Evolutionary conservation across 2,113 vertebrate genomes (phyloP).

Genomic region (Paramisgurnus dabryanus): DNA sequence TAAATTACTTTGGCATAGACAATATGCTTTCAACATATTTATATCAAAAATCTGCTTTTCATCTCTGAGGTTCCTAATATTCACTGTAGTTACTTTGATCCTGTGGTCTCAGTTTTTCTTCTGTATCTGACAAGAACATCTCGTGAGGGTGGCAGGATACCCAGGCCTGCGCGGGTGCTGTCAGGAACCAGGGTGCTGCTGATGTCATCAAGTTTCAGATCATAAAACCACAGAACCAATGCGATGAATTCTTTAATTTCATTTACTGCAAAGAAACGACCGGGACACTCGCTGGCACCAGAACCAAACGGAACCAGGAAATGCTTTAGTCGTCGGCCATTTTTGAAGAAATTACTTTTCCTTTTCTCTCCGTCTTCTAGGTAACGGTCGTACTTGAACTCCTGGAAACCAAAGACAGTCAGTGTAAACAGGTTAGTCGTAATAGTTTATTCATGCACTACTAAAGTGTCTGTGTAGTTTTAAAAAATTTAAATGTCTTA

Average conservation of each 20-base stretch:
- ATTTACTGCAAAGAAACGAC: constrained; percentile 62
- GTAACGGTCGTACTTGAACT: constrained; percentile 61
- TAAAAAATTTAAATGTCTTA: too few relatives aligned
- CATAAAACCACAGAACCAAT: constrained; percentile 57
- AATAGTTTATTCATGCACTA: not conserved
- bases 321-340: constrained; percentile 54
- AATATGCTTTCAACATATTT: not conserved
- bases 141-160: constrained; percentile 53
- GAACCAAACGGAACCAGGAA: constrained; percentile 65
- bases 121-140: constrained; percentile 51
- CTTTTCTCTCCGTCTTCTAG: constrained; percentile 56
- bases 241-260: constrained; percentile 64
- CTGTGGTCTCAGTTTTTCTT: not conserved
- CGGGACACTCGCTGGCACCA: constrained; percentile 62
- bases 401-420: constrained; percentile 43
- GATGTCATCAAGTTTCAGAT: constrained; percentile 52
- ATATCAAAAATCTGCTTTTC: not conserved
- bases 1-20: not conserved
- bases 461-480: not conserved
- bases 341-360: constrained; percentile 59
- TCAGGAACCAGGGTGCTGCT: constrained; percentile 38
- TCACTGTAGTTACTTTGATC: not conserved
- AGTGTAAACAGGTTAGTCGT: not conserved
- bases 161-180: constrained; percentile 58
- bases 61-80: not conserved